Evolutionary conservation across 2,113 vertebrate genomes (phyloP), one percentile per base, ranked within the genome.

Genomic region (Pterocles orientalis): DNA sequence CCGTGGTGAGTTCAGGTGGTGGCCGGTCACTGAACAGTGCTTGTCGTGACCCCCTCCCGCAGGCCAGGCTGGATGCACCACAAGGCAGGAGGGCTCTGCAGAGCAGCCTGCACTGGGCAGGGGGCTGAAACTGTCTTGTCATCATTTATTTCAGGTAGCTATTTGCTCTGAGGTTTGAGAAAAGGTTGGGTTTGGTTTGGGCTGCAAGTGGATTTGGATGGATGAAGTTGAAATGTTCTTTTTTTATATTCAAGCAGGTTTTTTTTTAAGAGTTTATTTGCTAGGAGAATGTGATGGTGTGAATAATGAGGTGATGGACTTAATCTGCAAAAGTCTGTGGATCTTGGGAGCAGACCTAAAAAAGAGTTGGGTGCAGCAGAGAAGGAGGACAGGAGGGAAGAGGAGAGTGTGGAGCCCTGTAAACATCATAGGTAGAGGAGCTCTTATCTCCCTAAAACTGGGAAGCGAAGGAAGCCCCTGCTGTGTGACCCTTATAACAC

Each of bases 31-130:
- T 41, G 14, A 41, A 56, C 2, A 3, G 26, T 41, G n/a, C 33
- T 15, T 1, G 1, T 6, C 7, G n/a, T 54, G 50, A 72, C 14
- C 12, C 7, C 14, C 29, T 84, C 71, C 43, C 1, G 0, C 45
- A 58, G 54, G 9, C 51, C 43, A 33, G 33, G 36, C 41, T 94
- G 31, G 50, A 51, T 26, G 36, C 14, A 43, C 13, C 41, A 29
- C 28, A 21, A 48, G 50, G n/a, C 28, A 36, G 18, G 14, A 90
- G 26, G 58, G n/a, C 48, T 33, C 47, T 2, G 7, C 1, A 1
- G 15, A 71, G 48, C 14, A 62, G 12, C 85, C 54, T 2, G 1
- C n/a, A 8, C 57, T 76, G 24, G 29, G 57, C 34, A 93, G 48
- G 61, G 77, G 34, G 61, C 14, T 79, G 58, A 81, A 76, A 58